Evolutionary conservation across 2,797 vertebrate species (phyloP), one percentile per base, ranked within the genome.

Genomic region (Parauchenoglanis ngamensis): DNA sequence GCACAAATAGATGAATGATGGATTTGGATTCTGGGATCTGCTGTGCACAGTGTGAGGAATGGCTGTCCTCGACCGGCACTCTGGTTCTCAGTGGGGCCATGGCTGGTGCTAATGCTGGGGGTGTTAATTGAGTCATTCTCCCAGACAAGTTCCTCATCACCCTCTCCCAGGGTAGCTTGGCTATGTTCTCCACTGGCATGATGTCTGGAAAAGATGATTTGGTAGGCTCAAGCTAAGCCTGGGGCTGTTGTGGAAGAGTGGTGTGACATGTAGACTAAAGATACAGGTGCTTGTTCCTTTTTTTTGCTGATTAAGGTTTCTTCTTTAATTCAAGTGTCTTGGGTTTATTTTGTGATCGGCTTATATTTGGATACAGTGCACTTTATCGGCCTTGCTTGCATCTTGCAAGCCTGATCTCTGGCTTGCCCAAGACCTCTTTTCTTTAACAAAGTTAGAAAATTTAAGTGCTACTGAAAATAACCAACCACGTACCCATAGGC

Each of bases 51-150:
- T 11, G 49, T 21, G 15, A 78, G 52, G 49, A 56, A 56, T 7
- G 7, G n/a, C 72, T 85, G 70, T 61, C 52, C 54, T 61, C 82
- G 83, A 88, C 88, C 73, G 80, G 86, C 81, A 57, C 57, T n/a
- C 68, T 75, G 77, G 70, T 70, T 83, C 83, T 67, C 78, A 28
- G 44, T 63, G 15, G 84, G 82, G 8, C 54, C 78, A 72, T 90
- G 92, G 52, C 91, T 90, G 82, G 19, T 92, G 95, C 91, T 95
- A 95, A 95, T 95, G 91, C 92, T 91, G 93, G 91, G 83, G 90
- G 92, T 85, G 93, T 90, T 95, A 96, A 96, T 95, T 95, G 94
- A 95, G 95, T 95, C 84, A 90, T 93, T 92, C 91, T 95, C 92
- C 92, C 91, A 46, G 44, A 91, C 91, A 88, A 87, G 84, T 95